Conservation (phyloP, 2,797 vertebrate genomes). For the Scleropages formosus region DNA sequence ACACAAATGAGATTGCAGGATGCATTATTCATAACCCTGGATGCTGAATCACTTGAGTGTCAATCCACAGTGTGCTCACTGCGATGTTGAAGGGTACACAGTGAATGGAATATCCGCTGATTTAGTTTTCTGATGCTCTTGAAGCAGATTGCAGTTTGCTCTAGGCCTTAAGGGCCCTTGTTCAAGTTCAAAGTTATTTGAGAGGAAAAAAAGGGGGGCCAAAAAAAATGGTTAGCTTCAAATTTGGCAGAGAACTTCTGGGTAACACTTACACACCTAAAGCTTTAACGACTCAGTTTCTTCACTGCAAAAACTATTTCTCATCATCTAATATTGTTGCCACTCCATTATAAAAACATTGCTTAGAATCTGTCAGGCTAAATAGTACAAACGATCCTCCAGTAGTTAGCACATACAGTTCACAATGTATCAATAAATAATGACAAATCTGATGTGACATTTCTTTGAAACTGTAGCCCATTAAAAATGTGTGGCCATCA, state of each 20-base stretch:
- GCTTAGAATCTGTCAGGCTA: background rate
- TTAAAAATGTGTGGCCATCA: background rate
- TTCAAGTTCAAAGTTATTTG: background rate
- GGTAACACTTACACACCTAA: background rate
- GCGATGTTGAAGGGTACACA: background rate
- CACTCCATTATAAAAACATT: background rate
- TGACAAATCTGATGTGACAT: background rate
- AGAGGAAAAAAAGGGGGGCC: background rate
- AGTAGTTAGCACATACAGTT: background rate
- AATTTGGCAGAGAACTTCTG: background rate
- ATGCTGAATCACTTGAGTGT: constrained; percentile 29
- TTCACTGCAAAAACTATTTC: background rate
- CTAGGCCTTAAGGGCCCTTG: background rate
- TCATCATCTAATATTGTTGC: background rate
- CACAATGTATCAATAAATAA: background rate
- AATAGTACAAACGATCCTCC: background rate
- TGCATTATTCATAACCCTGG: constrained; percentile 32
- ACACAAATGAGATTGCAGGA: constrained; percentile 13
- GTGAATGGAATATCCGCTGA: background rate
- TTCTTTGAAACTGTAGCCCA: background rate
- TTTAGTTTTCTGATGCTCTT: constrained; percentile 11
- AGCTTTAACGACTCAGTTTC: background rate
- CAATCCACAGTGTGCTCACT: constrained; percentile 13
- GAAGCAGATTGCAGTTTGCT: background rate
- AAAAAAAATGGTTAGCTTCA: background rate